Conservation (phyloP, 2,797 vertebrate genomes). For the Lepus oiostolus region DNA sequence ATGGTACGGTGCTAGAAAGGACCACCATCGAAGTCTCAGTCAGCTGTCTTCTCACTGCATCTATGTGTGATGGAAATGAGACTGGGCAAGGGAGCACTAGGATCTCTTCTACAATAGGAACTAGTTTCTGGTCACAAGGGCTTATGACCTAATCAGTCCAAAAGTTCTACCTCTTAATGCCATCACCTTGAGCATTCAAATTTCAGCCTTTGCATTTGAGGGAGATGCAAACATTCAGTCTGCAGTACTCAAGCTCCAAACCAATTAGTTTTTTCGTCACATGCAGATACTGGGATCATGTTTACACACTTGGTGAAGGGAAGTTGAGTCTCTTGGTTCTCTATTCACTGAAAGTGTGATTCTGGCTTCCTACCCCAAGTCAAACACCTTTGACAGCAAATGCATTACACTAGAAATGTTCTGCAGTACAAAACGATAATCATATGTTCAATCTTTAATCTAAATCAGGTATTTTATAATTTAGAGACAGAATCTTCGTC, state of each 20-base stretch:
- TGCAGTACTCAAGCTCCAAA: neutral
- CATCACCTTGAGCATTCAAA: neutral
- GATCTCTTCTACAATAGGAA: neutral
- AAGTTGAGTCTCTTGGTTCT: fast-evolving
- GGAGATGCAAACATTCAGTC: too few species aligned
- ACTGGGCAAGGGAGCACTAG: too few species aligned
- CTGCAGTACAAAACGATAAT: neutral
- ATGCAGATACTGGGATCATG: neutral
- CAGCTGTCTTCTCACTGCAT: neutral
- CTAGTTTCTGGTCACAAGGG: too few species aligned
- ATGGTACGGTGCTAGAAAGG: neutral
- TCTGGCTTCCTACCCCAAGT: too few species aligned
- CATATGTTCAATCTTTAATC: neutral
- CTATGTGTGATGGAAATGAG: neutral
- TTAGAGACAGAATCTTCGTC: too few species aligned
- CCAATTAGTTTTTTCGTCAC: neutral
- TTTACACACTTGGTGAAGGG: neutral
- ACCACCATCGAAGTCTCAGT: too few species aligned
- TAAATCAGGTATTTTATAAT: neutral
- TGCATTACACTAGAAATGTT: neutral
- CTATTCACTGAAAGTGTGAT: too few species aligned
- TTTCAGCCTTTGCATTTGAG: neutral
- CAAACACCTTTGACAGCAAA: neutral
- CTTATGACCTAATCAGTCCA: neutral
- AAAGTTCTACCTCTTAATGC: fast-evolving